Evolutionary conservation across 2,797 vertebrate species (phyloP).

Genomic region (Girardinus metallicus): DNA sequence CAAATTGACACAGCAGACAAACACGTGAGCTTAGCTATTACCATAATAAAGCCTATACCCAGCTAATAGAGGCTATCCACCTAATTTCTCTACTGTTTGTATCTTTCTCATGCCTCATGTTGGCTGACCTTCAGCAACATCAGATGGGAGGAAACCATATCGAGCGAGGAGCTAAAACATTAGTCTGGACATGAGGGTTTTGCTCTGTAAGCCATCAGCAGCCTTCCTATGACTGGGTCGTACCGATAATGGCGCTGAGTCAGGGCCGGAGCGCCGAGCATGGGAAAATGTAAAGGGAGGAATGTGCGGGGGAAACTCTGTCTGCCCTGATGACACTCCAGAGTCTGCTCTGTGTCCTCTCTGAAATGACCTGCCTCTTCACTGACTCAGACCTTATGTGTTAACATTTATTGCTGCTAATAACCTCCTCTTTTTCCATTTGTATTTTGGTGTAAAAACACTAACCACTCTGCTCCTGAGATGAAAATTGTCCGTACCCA

Average conservation of each 20-base stretch:
- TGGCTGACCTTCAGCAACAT: conserved; percentile 58
- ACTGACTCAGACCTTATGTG: conserved; percentile 46
- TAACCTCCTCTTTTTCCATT: conserved; percentile 25
- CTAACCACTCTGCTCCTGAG: background rate
- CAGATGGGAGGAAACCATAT: conserved; percentile 57
- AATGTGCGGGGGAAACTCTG: conserved; percentile 76
- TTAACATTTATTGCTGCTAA: conserved; percentile 45
- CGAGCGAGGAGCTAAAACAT: conserved; percentile 53
- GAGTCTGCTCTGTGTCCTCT: conserved; percentile 73
- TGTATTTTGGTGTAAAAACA: conserved; percentile 7
- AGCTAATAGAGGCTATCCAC: conserved; percentile 22
- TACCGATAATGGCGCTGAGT: conserved; percentile 72
- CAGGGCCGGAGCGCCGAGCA: conserved; percentile 70
- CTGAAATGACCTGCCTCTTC: conserved; percentile 43
- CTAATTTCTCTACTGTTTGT: conserved; percentile 23
- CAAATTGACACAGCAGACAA: background rate
- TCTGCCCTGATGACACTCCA: conserved; percentile 74
- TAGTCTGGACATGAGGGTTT: conserved; percentile 63
- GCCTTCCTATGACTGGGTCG: conserved; percentile 69
- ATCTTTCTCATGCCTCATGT: conserved; percentile 46
- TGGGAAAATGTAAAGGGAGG: conserved; percentile 78
- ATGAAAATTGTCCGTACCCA: background rate
- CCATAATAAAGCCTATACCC: conserved; percentile 22
- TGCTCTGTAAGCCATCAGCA: conserved; percentile 73
- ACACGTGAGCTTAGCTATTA: conserved; percentile 7